Conservation (phyloP, 2,888 invertebrate genomes). For the Glyphotaelius pellucidus region DNA sequence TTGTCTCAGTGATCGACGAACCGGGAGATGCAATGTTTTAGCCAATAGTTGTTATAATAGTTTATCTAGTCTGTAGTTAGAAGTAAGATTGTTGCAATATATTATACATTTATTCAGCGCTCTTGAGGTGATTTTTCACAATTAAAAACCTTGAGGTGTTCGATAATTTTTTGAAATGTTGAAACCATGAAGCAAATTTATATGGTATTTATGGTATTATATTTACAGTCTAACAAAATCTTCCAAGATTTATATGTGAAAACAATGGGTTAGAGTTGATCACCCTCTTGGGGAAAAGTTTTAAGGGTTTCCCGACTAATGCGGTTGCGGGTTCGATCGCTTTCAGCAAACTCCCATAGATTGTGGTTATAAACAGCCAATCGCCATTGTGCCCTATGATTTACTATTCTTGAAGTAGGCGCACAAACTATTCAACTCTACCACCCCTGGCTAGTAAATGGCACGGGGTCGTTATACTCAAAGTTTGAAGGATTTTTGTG, state of each 20-base stretch:
- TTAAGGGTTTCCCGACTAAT: conserved; percentile 34
- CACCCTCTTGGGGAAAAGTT: conserved; percentile 28
- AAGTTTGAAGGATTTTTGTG: background rate
- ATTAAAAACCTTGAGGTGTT: too few species aligned
- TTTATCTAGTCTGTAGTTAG: too few species aligned
- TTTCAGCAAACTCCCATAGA: conserved; percentile 37
- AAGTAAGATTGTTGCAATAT: too few species aligned
- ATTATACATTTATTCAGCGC: too few species aligned
- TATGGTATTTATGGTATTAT: background rate
- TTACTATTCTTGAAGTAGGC: conserved; percentile 14
- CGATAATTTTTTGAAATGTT: too few species aligned
- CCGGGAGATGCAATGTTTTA: too few species aligned
- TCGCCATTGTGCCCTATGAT: conserved; percentile 27
- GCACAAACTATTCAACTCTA: background rate
- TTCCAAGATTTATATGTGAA: background rate
- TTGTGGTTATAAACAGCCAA: conserved; percentile 36
- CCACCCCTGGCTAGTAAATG: background rate
- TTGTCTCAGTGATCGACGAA: too few species aligned
- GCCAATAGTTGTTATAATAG: too few species aligned
- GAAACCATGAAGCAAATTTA: background rate
- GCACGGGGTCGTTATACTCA: background rate
- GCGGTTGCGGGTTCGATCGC: conserved; percentile 34
- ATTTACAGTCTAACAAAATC: background rate
- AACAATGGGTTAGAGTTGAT: conserved; percentile 14
- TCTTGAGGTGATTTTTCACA: too few species aligned